Conservation (phyloP, 2,797 vertebrate species). For the Limnodromus scolopaceus region DNA sequence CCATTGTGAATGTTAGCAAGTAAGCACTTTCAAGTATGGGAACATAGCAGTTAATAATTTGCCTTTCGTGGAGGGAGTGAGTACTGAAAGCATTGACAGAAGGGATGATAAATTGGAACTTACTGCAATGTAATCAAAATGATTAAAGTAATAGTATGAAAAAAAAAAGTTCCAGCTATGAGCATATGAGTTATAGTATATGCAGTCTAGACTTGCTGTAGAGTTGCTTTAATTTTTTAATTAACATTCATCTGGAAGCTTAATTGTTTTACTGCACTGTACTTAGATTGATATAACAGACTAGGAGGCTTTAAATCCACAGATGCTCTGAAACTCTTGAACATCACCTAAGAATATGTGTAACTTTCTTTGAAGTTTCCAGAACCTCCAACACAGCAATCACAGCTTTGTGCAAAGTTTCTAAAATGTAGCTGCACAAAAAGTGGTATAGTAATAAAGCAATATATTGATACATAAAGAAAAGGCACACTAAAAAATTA, state of each 20-base stretch:
- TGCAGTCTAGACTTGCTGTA: not conserved
- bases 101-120: not conserved
- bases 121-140: not conserved
- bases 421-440: not conserved
- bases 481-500: not conserved
- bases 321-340: not conserved
- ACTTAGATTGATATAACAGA: not conserved
- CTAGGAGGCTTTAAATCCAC: not conserved
- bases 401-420: not conserved
- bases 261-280: not conserved
- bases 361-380: not conserved
- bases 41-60: not conserved
- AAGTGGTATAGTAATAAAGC: not conserved
- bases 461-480: not conserved
- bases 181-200: not conserved
- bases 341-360: not conserved
- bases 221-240: constrained; percentile 19
- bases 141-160: not conserved
- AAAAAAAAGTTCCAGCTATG: not conserved
- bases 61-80: not conserved
- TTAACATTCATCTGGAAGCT: not conserved
- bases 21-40: not conserved
- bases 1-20: not conserved
- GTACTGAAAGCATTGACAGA: not conserved
- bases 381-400: not conserved